Evolutionary conservation across 2,888 invertebrate species (phyloP), one percentile per base, ranked within the genome.

Genomic region (Psylliodes chrysocephalus): DNA sequence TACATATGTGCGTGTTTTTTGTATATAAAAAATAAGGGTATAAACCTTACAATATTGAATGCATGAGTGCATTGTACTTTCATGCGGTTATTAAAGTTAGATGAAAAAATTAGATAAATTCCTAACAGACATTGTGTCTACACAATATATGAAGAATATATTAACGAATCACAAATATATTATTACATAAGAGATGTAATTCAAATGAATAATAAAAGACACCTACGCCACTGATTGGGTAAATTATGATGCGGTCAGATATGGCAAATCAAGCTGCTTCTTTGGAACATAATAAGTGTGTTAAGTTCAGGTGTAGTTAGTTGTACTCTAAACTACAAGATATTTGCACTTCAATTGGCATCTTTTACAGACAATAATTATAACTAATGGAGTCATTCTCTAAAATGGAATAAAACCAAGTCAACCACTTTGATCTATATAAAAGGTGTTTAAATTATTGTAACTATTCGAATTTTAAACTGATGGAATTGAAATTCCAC

Each of bases 271-370:
- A 40, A 59, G 49, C 18, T 25, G 33, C 64, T 60, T 53, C 35
- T 64, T 63, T 64, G 18, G 40, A 8, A 52, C 15, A 12, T 35
- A n/a, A 3, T 15, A 56, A 52, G 56, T 64, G 60, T 53, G 64
- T 52, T 60, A 40, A 64, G 60, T 60, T 64, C 60, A 60, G 46
- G 55, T 52, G 64, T 30, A 56, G 47, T 64, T 30, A 56, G 47
- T 64, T 64, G 64, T 49, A 64, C 60, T 53, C 5, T 25, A 33
- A 35, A 56, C 55, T 55, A 55, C 55, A 55, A 55, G 55, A 44
- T 44, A 55, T 55, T 44, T 55, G 55, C 55, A 55, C 44, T 55
- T 55, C 44, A 55, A 55, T 30, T 30, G 28, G 44, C 44, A 55
- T 30, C 44, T 55, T 44, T 44, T 44, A 55, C 55, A 17, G 44